Base-by-base conservation (phyloP, 2,797 vertebrate species). In the Odontamblyopus rebecca region DNA sequence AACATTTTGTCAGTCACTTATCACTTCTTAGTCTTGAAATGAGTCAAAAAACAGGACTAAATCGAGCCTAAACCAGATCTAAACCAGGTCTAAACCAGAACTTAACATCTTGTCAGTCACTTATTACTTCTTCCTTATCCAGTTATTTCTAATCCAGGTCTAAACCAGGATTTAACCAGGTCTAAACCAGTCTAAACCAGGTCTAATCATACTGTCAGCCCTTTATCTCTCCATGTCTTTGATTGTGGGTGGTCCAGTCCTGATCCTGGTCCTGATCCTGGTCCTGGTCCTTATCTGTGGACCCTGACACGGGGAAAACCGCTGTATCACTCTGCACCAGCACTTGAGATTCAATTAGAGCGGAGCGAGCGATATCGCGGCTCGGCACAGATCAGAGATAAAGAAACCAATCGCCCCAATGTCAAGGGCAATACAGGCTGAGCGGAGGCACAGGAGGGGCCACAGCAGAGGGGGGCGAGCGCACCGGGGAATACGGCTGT, bases 291-390 rank as follows among this genome's bases (percentile, higher is more conserved):
- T 92, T 92, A 92, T 92, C 91, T 88, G 54, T 73, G 78, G 88
- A 83, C 88, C 70, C 80, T 86, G 90, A 86, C 89, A 89, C 75
- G 67, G 71, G 19, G 87, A 35, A 48, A 19, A n/a, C 80, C 84
- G 75, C 81, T 85, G 86, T 89, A 87, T 88, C 88, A 65, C 78
- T 67, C 77, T 86, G 82, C 86, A 75, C 89, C 88, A 90, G 87
- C 90, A 85, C 86, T 86, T 77, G 80, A 82, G 88, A 93, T 92
- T 93, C 87, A 91, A 93, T 93, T 92, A 92, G 86, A 78, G 88
- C 76, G 80, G 18, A 73, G 81, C 59, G 74, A 71, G 83, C 83
- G 88, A 90, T 84, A 87, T 85, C 72, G 41, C 71, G 0, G 80
- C 71, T 11, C 75, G 5, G 65, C 69, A 79, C 81, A 81, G 88